Conservation (phyloP, 2,888 invertebrate species). For the Dryocosmus kuriphilus region DNA sequence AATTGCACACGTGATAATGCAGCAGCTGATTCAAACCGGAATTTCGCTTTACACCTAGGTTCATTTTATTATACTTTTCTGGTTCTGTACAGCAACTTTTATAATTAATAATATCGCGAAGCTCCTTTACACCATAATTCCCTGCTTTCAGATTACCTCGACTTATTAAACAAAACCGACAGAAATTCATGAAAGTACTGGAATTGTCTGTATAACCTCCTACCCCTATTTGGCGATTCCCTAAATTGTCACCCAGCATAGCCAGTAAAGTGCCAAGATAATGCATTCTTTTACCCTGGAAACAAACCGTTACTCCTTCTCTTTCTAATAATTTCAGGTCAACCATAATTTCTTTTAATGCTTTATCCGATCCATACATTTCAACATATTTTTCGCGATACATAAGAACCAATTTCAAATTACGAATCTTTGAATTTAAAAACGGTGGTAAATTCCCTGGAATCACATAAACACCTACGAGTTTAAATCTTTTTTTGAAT, state of each 20-base stretch:
- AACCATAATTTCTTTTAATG: slow-evolving; percentile 43
- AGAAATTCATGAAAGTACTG: slow-evolving; percentile 47
- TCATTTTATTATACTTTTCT: background rate
- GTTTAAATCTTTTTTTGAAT: no score
- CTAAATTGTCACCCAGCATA: no score
- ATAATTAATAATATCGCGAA: no score
- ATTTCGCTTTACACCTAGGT: slow-evolving; percentile 57
- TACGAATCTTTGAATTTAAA: slow-evolving; percentile 19
- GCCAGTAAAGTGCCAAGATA: slow-evolving; percentile 55
- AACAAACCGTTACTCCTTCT: slow-evolving; percentile 27
- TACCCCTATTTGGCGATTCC: no score
- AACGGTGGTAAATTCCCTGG: slow-evolving; percentile 43
- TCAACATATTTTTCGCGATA: slow-evolving; percentile 45
- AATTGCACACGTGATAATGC: slow-evolving; percentile 59
- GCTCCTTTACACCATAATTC: no score
- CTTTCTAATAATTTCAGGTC: slow-evolving; percentile 49
- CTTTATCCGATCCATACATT: slow-evolving; percentile 44
- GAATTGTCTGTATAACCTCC: slow-evolving; percentile 59
- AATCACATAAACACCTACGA: no score
- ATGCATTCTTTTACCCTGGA: slow-evolving; percentile 46
- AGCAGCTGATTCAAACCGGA: slow-evolving; percentile 58
- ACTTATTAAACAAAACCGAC: slow-evolving; percentile 50
- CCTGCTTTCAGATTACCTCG: no score
- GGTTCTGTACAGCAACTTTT: no score
- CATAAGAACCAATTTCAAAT: slow-evolving; percentile 42